Percentiles rank a stretch among this genome's conserved stretches.
phyloP scores from a whole-genome alignment of 2,797 vertebrate species.

The Manis javanica region DNA sequence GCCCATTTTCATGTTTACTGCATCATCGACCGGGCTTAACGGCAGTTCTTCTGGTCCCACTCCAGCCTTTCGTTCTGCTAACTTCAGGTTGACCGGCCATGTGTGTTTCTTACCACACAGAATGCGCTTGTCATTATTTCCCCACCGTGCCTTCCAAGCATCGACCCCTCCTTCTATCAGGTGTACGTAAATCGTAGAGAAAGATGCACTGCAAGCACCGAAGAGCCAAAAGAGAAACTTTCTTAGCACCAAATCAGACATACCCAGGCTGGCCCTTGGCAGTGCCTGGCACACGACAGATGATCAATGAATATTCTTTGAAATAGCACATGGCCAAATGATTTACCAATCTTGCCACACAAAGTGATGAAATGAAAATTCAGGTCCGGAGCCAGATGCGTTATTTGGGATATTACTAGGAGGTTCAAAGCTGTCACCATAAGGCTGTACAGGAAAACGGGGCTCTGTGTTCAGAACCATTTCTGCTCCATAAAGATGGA shows the following conservation, averaged over 20 bases:
- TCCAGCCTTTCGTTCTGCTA: slow-evolving; percentile 29
- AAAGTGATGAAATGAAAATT: not conserved
- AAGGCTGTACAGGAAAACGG: not conserved
- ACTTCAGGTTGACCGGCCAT: slow-evolving; percentile 3
- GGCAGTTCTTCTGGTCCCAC: not conserved
- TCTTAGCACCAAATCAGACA: not conserved
- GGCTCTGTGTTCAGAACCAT: not conserved
- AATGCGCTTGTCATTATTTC: slow-evolving; percentile 47
- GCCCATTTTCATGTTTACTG: slow-evolving; percentile 50
- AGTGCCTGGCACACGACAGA: not conserved
- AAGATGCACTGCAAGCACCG: not conserved
- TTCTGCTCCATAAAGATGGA: not conserved
- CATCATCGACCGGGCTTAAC: not conserved
- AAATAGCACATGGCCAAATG: not conserved
- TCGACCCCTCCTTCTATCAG: not conserved
- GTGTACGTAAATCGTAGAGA: not conserved
- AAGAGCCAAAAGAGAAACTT: not conserved
- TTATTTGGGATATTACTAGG: not conserved
- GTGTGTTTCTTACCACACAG: not conserved
- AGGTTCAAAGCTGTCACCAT: not conserved
- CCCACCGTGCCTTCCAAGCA: not conserved
- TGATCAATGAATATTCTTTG: not conserved
- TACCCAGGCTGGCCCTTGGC: not conserved
- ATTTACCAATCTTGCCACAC: not conserved
- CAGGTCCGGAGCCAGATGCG: not conserved